Evolutionary conservation across 2,113 vertebrate genomes (phyloP).

Genomic region (Gyps fulvus): DNA sequence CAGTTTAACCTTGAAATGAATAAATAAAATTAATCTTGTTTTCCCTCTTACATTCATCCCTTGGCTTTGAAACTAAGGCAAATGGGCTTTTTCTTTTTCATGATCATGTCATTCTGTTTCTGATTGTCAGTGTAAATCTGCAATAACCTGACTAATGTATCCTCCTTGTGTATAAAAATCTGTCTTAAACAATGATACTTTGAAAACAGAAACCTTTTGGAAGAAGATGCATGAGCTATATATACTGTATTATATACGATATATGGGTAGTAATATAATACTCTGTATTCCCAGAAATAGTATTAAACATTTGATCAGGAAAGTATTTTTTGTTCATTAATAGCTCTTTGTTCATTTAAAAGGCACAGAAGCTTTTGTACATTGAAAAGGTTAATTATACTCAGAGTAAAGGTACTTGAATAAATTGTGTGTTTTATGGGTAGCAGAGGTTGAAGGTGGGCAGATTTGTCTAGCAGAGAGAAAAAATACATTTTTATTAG

Average conservation of each 20-base stretch:
- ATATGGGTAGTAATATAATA: not conserved
- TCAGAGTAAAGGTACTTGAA: slow-evolving; percentile 50
- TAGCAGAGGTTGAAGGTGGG: slow-evolving; percentile 51
- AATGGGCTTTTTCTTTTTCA: not conserved
- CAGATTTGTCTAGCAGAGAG: slow-evolving; percentile 39
- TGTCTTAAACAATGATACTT: not conserved
- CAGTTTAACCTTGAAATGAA: slow-evolving; percentile 1
- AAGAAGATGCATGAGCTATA: not conserved
- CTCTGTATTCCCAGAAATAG: slow-evolving; percentile 48
- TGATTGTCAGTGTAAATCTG: not conserved
- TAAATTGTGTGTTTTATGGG: slow-evolving; percentile 58
- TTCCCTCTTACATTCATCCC: not conserved
- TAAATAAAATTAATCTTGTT: not conserved
- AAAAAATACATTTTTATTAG: slow-evolving; percentile 18
- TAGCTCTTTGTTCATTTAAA: slow-evolving; percentile 42
- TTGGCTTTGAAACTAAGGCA: not conserved
- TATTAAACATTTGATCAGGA: slow-evolving; percentile 23
- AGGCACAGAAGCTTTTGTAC: slow-evolving; percentile 25
- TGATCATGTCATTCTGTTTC: not conserved
- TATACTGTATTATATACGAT: not conserved
- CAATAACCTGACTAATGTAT: not conserved
- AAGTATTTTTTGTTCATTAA: slow-evolving; percentile 45
- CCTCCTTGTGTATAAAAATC: not conserved
- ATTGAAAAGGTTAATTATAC: slow-evolving; percentile 61
- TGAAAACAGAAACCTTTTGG: not conserved